Evolutionary conservation across 1,140 invertebrate genomes (phyloP), one percentile per base, ranked within the genome.

Genomic region (Drosophila serrata): DNA sequence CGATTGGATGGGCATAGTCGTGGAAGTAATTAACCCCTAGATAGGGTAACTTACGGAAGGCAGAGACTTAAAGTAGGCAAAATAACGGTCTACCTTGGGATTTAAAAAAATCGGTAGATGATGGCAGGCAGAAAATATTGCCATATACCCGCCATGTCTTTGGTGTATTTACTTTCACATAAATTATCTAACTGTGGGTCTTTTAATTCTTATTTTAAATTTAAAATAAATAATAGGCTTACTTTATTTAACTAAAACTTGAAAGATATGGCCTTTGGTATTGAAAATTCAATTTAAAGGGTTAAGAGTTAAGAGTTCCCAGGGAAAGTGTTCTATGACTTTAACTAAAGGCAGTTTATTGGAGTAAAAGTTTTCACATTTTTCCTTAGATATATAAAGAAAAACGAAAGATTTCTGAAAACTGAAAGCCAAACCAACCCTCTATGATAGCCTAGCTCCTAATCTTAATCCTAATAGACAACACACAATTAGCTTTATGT

Each of bases 401-500:
- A 17, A n/a, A 11, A 13, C 0, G 6, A 49, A 31, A 49, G 8
- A 33, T 13, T 63, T 27, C 3, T 22, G 40, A 11, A 35, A 69
- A 35, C 22, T 15, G 4, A 49, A 19, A 19, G 15, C 29, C 19
- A 1, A 55, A 55, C 12, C 19, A 31, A 48, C 24, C 39, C 43
- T 24, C 6, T 35, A 17, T 29, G 24, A 49, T 49, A 27, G 24
- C 22, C 60, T 29, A 68, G 35, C 15, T 35, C 2, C 51, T 55
- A 24, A 15, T 70, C 65, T 37, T 72, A 72, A 27, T 4, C 33
- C 49, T 72, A 58, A 35, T 4, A 57, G 39, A 57, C 40, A 22
- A 72, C 33, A 72, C 67, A 49, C 51, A 72, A 42, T 13, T 55
- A 37, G 33, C 33, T 55, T 57, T 57, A 73, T 49, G 43, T 8